phyloP scores from a whole-genome alignment of 1,140 invertebrate species.

The Drosophila pandora region DNA sequence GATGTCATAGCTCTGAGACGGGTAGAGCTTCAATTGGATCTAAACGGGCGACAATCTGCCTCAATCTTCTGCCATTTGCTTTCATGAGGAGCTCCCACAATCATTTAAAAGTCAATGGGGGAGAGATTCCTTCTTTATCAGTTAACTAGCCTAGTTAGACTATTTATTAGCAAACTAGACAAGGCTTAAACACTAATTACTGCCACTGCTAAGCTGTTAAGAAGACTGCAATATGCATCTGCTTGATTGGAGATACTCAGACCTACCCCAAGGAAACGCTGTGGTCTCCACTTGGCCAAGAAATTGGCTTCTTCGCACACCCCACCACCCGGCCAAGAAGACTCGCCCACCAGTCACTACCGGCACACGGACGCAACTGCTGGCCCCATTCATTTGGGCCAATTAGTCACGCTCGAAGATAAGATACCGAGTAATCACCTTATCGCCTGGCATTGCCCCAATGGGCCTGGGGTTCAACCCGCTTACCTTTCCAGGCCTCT shows the following conservation, averaged over 20 bases:
- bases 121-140: neutral
- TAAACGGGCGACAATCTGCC: conserved; percentile 69
- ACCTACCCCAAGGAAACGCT: conserved; percentile 65
- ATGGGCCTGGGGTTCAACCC: conserved; percentile 47
- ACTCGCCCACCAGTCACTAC: conserved; percentile 6
- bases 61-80: conserved; percentile 58
- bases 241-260: conserved; percentile 24
- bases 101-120: conserved; percentile 9
- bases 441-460: conserved; percentile 66
- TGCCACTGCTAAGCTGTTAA: neutral
- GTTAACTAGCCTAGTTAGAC: too few relatives aligned
- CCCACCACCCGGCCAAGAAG: neutral
- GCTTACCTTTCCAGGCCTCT: conserved; percentile 7
- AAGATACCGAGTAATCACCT: conserved; percentile 74
- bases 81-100: conserved; percentile 15
- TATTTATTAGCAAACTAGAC: too few relatives aligned
- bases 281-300: conserved; percentile 21
- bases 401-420: conserved; percentile 74
- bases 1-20: conserved; percentile 63
- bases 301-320: conserved; percentile 30
- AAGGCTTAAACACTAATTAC: neutral
- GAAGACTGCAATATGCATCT: conserved; percentile 38
- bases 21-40: conserved; percentile 57
- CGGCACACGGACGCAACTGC: conserved; percentile 15
- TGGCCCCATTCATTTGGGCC: conserved; percentile 57